A percentile compares a stretch with the other conserved stretches of the same genome.
Conservation (phyloP, 2,113 vertebrate genomes). For the Ciconia stormi region DNA sequence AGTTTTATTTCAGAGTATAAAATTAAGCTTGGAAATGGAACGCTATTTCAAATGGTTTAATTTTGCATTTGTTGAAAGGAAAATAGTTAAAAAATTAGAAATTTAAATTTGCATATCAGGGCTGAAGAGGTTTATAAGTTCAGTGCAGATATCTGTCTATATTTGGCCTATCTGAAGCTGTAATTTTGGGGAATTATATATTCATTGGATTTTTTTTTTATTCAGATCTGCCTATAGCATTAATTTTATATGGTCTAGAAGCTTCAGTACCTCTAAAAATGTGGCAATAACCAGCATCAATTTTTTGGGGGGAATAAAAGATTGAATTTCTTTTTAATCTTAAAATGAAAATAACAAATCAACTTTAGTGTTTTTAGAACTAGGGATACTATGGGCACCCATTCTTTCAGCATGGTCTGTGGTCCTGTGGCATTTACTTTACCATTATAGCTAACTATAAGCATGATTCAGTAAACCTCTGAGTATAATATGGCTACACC, state of each 20-base stretch:
- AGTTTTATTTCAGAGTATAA: not conserved
- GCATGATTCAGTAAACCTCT: not conserved
- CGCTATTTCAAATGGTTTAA: not conserved
- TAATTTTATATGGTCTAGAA: not conserved
- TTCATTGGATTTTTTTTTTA: not conserved
- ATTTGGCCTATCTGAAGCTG: not conserved
- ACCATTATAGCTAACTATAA: not conserved
- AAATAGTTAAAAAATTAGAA: not conserved
- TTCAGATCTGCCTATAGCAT: not conserved
- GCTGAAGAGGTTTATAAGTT: not conserved
- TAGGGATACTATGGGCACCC: not conserved
- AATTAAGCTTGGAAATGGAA: not conserved
- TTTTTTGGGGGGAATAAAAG: not conserved
- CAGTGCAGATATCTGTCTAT: not conserved
- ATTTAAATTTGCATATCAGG: not conserved
- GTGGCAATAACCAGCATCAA: not conserved
- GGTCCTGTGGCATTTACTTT: not conserved
- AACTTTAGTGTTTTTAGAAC: not conserved
- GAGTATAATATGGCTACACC: not conserved
- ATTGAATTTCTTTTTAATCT: not conserved
- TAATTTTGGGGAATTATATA: not conserved
- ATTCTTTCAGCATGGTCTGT: not conserved
- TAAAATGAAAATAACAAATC: not conserved
- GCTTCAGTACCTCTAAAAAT: not conserved
- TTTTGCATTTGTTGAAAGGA: not conserved